Conservation (phyloP, 2,888 invertebrate species). For the Operophtera brumata region DNA sequence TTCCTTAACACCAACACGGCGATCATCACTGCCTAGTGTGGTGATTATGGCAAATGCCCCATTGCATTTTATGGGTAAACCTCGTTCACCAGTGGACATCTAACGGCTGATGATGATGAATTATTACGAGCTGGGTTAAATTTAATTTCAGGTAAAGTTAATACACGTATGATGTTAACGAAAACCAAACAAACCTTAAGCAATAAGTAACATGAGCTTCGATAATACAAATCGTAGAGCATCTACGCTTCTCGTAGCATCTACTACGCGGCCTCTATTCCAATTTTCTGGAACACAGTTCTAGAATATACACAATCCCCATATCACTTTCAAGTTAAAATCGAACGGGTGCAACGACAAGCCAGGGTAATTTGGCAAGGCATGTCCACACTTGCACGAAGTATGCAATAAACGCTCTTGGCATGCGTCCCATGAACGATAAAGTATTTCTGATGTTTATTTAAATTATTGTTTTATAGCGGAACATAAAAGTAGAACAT, state of each 20-base stretch:
- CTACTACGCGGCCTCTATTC: background rate
- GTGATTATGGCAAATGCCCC: too few species aligned
- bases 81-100: too few species aligned
- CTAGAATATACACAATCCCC: too few species aligned
- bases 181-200: too few species aligned
- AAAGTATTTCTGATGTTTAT: conserved; percentile 13
- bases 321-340: conserved; percentile 6
- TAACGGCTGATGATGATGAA: too few species aligned
- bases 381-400: conserved; percentile 12
- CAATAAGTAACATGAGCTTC: background rate
- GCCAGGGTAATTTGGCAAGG: conserved; percentile 20
- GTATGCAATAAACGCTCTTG: conserved; percentile 19
- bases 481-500: conserved; percentile 4
- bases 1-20: background rate
- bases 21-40: too few species aligned
- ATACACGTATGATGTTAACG: too few species aligned
- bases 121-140: too few species aligned
- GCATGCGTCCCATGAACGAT: conserved; percentile 12
- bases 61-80: too few species aligned
- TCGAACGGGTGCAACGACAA: background rate
- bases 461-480: conserved; percentile 13
- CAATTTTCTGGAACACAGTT: too few species aligned
- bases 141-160: too few species aligned
- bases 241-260: background rate
- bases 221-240: background rate